These are phyloP conservation scores for Cataglyphis hispanica DNA, from an alignment of 1,140 invertebrate genomes.

Conservation along the genomic window DNA sequence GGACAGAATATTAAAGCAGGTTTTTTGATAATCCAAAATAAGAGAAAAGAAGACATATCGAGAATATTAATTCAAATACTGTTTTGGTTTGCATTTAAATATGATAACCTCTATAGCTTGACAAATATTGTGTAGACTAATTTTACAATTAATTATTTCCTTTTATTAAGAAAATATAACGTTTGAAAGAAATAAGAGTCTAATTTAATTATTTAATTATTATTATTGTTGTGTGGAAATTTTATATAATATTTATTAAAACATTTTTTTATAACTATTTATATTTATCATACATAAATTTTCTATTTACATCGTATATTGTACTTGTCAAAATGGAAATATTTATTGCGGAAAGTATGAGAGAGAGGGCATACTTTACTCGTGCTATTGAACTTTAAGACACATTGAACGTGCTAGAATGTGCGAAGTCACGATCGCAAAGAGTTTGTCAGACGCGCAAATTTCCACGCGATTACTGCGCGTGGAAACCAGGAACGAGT, in stretches of 20 bases:
- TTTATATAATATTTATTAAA: background rate
- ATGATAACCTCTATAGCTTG: background rate
- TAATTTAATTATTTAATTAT: no score
- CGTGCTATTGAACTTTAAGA: background rate
- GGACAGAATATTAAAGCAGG: background rate
- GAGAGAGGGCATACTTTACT: background rate
- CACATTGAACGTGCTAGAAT: background rate
- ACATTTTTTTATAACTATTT: background rate
- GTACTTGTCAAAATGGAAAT: background rate
- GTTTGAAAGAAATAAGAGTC: no score
- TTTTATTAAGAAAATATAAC: background rate
- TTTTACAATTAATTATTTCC: background rate
- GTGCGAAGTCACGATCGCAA: conserved; percentile 40
- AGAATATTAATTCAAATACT: conserved; percentile 56
- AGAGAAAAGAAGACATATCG: background rate
- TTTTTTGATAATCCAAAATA: conserved; percentile 5
- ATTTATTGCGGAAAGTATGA: background rate
- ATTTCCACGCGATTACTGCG: conserved; percentile 35
- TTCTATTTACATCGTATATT: background rate
- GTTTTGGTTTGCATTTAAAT: conserved; percentile 7
- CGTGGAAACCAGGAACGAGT: background rate
- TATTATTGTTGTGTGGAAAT: background rate
- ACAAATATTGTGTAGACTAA: background rate
- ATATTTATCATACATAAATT: background rate
- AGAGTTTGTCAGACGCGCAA: conserved; percentile 26